Conservation (phyloP, 2,113 vertebrate species). For the Oophaga pumilio region DNA sequence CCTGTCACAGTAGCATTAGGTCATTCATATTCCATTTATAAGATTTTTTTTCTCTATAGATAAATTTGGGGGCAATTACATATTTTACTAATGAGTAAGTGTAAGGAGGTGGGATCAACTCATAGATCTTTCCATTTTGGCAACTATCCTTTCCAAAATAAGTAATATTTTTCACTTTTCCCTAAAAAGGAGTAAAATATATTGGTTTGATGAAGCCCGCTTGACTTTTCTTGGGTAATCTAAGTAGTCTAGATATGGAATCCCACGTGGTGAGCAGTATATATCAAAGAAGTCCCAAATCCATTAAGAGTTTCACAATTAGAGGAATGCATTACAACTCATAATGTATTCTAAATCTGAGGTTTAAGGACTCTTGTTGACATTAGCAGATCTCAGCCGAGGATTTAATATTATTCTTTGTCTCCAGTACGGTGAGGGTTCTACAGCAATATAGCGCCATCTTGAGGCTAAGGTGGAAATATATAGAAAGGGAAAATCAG, state of each 20-base stretch:
- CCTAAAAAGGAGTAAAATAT: conserved; percentile 39
- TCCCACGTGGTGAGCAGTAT: conserved; percentile 53
- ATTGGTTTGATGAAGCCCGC: conserved; percentile 47
- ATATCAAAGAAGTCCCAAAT: conserved; percentile 59
- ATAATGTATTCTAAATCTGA: conserved; percentile 60
- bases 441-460: conserved; percentile 73
- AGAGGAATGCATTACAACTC: conserved; percentile 59
- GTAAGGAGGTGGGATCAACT: neutral
- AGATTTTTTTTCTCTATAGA: neutral
- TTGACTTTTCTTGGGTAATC: conserved; percentile 41
- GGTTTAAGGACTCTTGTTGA: conserved; percentile 59
- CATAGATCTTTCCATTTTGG: conserved; percentile 5
- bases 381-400: conserved; percentile 57
- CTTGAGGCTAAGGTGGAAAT: conserved; percentile 65
- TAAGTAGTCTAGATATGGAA: conserved; percentile 51
- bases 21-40: neutral
- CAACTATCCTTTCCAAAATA: conserved; percentile 25
- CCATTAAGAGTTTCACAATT: conserved; percentile 59
- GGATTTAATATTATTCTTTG: conserved; percentile 65
- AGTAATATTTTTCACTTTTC: conserved; percentile 41
- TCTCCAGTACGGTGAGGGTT: conserved; percentile 60
- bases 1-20: neutral
- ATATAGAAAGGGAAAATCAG: conserved; percentile 47
- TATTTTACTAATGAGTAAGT: conserved; percentile 4
- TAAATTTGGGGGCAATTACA: conserved; percentile 3